Conservation (phyloP, 2,797 vertebrate genomes). For the Loris lydekkerianus region DNA sequence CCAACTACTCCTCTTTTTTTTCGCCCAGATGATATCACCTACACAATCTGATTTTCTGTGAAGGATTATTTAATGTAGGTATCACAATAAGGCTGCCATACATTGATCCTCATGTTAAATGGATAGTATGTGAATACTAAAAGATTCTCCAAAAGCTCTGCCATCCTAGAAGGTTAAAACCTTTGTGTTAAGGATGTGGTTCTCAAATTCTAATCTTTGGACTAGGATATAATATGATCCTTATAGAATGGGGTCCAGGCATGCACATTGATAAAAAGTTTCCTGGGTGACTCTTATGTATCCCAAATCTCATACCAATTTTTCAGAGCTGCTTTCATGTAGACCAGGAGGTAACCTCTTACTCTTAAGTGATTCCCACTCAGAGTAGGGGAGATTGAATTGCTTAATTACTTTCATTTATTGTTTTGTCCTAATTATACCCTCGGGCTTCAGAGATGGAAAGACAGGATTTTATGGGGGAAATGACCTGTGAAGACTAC, state of each 20-base stretch:
- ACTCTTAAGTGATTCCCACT: not conserved
- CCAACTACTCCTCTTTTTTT: not conserved
- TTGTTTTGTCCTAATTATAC: conserved; percentile 56
- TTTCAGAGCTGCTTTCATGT: not conserved
- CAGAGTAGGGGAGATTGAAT: conserved; percentile 51
- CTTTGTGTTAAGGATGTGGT: not conserved
- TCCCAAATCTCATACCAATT: not conserved
- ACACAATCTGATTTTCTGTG: not conserved
- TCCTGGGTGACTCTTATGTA: not conserved
- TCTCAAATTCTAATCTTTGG: not conserved
- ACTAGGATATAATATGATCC: not conserved
- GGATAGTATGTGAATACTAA: not conserved
- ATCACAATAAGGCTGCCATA: not conserved
- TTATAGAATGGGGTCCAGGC: not conserved
- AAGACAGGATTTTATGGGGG: conserved; percentile 11
- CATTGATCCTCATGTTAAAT: not conserved
- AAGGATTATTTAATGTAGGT: not conserved
- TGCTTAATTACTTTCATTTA: conserved; percentile 15
- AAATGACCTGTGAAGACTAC: conserved; percentile 67
- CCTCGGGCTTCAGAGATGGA: conserved; percentile 35
- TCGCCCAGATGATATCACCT: not conserved
- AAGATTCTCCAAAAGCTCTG: not conserved
- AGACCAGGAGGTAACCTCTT: not conserved
- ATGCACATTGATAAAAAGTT: not conserved
- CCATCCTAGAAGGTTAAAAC: not conserved